phyloP scores from a whole-genome alignment of 2,888 invertebrate species.

The Ochropleura plecta region DNA sequence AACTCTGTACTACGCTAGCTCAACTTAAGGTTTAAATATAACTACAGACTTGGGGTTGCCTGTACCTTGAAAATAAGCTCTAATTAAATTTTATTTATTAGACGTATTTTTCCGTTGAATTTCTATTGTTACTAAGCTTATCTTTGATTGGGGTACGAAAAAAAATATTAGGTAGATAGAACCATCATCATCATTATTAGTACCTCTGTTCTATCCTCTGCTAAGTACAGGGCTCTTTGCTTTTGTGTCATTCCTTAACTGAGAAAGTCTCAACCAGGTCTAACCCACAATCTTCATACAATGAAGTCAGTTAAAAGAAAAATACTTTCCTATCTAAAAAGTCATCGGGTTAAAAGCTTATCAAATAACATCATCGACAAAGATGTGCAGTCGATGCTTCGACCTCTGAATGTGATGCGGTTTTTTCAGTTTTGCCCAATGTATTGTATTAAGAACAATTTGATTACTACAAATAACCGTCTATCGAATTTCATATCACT shows the following conservation, averaged over 20 bases:
- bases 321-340: not conserved
- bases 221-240: too few species aligned
- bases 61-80: not conserved
- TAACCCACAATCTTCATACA: not conserved
- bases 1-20: not conserved
- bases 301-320: not conserved
- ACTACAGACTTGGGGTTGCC: not conserved
- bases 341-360: not conserved
- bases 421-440: constrained; percentile 17
- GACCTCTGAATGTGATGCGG: constrained; percentile 13
- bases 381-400: constrained; percentile 24
- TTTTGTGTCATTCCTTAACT: too few species aligned
- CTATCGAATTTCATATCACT: constrained; percentile 2
- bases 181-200: not conserved
- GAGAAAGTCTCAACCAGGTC: too few species aligned
- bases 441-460: constrained; percentile 19
- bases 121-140: not conserved
- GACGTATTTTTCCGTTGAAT: not conserved
- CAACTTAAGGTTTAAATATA: not conserved
- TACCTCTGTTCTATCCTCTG: not conserved
- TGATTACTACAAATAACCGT: constrained; percentile 5
- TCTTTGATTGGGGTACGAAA: not conserved
- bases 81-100: not conserved
- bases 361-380: constrained; percentile 9
- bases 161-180: not conserved